These are phyloP conservation scores for Campoplex nolae DNA, from an alignment of 2,888 invertebrate species.

Conservation along the genomic window DNA sequence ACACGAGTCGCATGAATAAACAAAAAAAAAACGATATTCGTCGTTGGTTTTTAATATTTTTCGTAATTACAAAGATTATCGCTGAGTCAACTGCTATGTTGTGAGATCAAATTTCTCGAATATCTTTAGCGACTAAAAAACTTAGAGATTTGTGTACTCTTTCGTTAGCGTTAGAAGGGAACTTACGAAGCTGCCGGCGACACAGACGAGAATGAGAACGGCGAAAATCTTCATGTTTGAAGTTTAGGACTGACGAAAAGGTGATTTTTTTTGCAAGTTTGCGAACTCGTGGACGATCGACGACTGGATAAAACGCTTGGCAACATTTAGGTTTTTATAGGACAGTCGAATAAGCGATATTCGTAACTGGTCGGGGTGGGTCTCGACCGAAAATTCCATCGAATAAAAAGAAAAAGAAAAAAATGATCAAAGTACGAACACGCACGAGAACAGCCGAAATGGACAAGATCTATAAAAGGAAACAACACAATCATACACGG, in stretches of 20 bases:
- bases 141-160: neutral
- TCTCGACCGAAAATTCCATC: neutral
- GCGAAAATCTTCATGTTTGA: conserved; percentile 70
- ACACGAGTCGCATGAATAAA: neutral
- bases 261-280: neutral
- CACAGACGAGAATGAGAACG: conserved; percentile 68
- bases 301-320: conserved; percentile 24
- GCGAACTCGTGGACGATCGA: neutral
- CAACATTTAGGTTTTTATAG: conserved; percentile 43
- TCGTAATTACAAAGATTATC: neutral
- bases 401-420: conserved; percentile 18
- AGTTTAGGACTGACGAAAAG: neutral
- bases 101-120: too few relatives aligned
- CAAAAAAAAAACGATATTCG: neutral
- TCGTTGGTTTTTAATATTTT: neutral
- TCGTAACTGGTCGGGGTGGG: neutral
- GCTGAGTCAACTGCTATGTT: too few relatives aligned
- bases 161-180: neutral
- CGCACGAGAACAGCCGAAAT: neutral
- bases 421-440: neutral
- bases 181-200: conserved; percentile 71
- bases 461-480: conserved; percentile 12
- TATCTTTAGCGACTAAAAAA: neutral
- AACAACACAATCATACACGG: neutral
- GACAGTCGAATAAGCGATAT: neutral